Evolutionary conservation across 2,113 vertebrate genomes (phyloP).

Genomic region (Pitta sordida): DNA sequence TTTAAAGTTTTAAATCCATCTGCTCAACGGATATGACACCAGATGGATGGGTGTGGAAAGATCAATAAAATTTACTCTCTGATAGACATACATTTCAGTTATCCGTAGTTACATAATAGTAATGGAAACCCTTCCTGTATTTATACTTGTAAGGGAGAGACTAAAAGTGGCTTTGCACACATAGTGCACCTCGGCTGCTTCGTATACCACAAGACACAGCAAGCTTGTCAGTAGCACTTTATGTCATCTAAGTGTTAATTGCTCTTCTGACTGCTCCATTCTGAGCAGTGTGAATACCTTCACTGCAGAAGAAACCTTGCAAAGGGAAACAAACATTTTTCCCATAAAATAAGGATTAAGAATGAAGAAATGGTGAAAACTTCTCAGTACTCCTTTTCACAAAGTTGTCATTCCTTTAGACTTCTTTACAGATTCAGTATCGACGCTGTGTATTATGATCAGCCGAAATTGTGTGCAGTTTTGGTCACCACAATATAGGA

Average conservation of each 20-base stretch:
- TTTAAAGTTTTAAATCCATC: neutral
- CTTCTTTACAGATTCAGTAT: neutral
- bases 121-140: neutral
- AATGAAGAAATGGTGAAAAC: neutral
- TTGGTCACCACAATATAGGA: neutral
- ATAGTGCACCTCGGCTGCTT: neutral
- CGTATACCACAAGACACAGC: neutral
- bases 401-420: neutral
- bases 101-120: neutral
- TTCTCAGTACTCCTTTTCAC: neutral
- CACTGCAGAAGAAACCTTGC: neutral
- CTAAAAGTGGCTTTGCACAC: neutral
- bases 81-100: neutral
- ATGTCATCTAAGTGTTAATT: neutral
- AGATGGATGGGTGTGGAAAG: neutral
- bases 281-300: neutral
- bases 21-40: neutral
- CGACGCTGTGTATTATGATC: neutral
- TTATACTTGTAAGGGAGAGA: neutral
- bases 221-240: neutral
- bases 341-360: neutral
- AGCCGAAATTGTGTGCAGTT: neutral
- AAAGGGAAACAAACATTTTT: neutral
- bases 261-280: neutral
- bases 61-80: neutral